Conservation (phyloP, 2,113 vertebrate species). For the Choloepus hoffmanni region DNA sequence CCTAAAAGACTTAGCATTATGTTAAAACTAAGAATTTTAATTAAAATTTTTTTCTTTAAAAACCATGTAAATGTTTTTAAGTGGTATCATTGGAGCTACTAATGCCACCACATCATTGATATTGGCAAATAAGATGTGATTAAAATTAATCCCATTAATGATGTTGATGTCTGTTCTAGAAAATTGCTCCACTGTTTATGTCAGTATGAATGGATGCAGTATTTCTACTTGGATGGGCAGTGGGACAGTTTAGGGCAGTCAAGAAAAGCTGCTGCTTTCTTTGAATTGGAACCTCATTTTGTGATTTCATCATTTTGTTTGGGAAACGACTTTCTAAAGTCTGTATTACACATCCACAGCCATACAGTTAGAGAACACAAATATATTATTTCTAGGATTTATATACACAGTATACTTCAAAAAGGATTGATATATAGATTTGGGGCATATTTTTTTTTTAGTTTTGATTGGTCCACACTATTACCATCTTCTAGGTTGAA, state of each 20-base stretch:
- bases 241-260: not conserved
- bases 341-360: not conserved
- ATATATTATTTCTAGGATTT: not conserved
- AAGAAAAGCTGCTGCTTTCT: constrained; percentile 27
- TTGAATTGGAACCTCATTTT: not conserved
- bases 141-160: not conserved
- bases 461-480: not conserved
- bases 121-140: not conserved
- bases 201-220: not conserved
- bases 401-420: not conserved
- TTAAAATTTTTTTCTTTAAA: not conserved
- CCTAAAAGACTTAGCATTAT: not conserved
- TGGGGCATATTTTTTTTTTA: not conserved
- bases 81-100: not conserved
- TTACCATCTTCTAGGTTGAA: constrained; percentile 2
- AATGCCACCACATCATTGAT: not conserved
- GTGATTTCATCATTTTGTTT: constrained; percentile 44
- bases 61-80: not conserved
- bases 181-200: not conserved
- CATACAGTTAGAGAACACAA: not conserved
- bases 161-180: constrained; percentile 22
- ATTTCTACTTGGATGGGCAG: not conserved
- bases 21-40: constrained; percentile 25
- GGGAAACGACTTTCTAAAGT: constrained; percentile 6
- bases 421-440: not conserved